A percentile compares a stretch with the other conserved stretches of the same genome.
Evolutionary conservation across 2,797 vertebrate species (phyloP).

Genomic region (Manis crassicaudata): DNA sequence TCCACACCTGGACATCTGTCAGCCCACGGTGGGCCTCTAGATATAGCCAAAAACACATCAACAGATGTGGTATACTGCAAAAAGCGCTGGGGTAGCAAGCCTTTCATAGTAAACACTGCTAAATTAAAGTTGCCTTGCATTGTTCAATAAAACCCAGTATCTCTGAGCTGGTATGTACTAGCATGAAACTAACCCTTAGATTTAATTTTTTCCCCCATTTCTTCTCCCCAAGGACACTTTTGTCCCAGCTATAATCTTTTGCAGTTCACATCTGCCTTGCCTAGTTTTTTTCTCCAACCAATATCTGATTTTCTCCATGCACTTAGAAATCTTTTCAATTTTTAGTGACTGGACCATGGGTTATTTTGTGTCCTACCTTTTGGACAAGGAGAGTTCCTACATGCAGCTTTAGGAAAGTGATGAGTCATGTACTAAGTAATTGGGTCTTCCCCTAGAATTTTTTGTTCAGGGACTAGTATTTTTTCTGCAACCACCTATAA

Average conservation of each 20-base stretch:
- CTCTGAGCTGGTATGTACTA: not conserved
- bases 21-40: not conserved
- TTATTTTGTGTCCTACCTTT: not conserved
- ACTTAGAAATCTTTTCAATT: not conserved
- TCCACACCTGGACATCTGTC: conserved; percentile 25
- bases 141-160: conserved; percentile 9
- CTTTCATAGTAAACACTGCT: conserved; percentile 41
- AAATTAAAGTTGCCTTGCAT: conserved; percentile 13
- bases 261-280: not conserved
- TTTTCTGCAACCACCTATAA: not conserved
- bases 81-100: not conserved
- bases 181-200: not conserved
- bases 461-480: not conserved
- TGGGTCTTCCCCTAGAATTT: conserved; percentile 1
- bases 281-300: not conserved
- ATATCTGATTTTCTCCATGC: not conserved
- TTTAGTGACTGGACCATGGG: not conserved
- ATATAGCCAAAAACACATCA: not conserved
- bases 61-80: not conserved
- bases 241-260: not conserved
- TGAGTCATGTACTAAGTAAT: not conserved
- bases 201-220: not conserved
- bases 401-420: not conserved
- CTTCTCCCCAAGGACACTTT: not conserved
- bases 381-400: not conserved